Evolutionary conservation across 1,140 invertebrate species (phyloP).

Genomic region (Bombus turneri): DNA sequence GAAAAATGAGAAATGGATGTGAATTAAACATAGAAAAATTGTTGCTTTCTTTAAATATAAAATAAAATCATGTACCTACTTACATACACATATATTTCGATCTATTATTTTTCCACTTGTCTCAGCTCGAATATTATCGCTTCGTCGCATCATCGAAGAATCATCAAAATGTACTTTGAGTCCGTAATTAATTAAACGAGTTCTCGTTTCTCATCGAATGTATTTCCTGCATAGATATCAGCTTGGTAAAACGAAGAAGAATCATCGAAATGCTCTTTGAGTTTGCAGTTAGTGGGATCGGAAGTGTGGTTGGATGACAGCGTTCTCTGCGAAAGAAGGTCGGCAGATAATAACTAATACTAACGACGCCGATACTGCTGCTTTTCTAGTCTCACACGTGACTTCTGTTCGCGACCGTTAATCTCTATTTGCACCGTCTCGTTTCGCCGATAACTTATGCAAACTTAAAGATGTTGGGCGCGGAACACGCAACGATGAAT

Average conservation of each 20-base stretch:
- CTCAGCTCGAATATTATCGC: too few species aligned
- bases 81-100: too few species aligned
- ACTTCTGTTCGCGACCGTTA: constrained; percentile 39
- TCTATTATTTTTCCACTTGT: too few species aligned
- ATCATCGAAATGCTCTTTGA: not conserved
- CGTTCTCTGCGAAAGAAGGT: constrained; percentile 29
- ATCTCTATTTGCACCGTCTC: constrained; percentile 39
- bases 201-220: not conserved
- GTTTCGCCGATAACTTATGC: constrained; percentile 46
- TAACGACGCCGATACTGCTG: constrained; percentile 32
- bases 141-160: too few species aligned
- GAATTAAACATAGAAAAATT: too few species aligned
- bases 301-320: not conserved
- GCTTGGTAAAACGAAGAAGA: not conserved
- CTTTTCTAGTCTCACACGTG: constrained; percentile 42
- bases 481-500: not conserved
- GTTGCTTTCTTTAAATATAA: too few species aligned
- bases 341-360: constrained; percentile 40
- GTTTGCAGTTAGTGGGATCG: not conserved
- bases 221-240: not conserved
- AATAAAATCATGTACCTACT: too few species aligned
- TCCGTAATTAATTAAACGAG: not conserved
- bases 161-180: not conserved
- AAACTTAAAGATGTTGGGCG: not conserved
- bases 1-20: too few species aligned